These are phyloP conservation scores for Thera britannica DNA, from an alignment of 2,888 invertebrate genomes.

Conservation along the genomic window DNA sequence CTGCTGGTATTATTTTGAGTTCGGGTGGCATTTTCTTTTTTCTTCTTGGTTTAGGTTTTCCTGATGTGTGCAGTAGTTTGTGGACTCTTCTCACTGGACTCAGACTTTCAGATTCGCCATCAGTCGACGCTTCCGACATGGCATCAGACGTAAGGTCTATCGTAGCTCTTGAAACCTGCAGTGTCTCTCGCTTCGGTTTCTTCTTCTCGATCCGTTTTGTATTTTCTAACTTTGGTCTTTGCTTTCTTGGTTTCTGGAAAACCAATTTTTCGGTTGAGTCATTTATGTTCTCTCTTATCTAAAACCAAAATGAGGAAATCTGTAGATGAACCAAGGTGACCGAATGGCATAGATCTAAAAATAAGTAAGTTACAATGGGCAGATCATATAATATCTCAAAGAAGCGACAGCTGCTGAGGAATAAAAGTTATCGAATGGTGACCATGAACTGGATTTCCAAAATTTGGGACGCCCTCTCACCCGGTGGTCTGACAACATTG, in stretches of 20 bases:
- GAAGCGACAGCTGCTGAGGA: no score
- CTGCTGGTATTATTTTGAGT: conserved; percentile 77
- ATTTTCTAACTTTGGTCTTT: conserved; percentile 71
- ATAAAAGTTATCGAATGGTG: no score
- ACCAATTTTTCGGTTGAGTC: conserved; percentile 1
- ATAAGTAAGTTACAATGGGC: no score
- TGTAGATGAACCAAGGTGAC: no score
- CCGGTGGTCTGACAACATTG: no score
- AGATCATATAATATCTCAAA: no score
- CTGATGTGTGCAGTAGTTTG: conserved; percentile 68
- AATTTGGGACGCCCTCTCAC: no score
- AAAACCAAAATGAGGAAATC: no score
- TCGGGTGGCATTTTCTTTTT: conserved; percentile 84
- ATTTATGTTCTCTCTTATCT: neutral
- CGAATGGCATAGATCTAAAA: no score
- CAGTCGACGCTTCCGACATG: conserved; percentile 87
- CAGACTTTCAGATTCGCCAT: conserved; percentile 84
- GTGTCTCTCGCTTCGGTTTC: conserved; percentile 82
- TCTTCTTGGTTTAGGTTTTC: conserved; percentile 70
- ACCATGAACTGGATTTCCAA: no score
- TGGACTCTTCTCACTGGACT: conserved; percentile 77
- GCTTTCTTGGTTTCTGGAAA: conserved; percentile 70
- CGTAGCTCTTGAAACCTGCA: conserved; percentile 85
- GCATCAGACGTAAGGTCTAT: conserved; percentile 88
- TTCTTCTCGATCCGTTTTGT: conserved; percentile 74